Base-by-base conservation (phyloP, 1,140 invertebrate genomes). In the Dendrolimus kikuchii region DNA sequence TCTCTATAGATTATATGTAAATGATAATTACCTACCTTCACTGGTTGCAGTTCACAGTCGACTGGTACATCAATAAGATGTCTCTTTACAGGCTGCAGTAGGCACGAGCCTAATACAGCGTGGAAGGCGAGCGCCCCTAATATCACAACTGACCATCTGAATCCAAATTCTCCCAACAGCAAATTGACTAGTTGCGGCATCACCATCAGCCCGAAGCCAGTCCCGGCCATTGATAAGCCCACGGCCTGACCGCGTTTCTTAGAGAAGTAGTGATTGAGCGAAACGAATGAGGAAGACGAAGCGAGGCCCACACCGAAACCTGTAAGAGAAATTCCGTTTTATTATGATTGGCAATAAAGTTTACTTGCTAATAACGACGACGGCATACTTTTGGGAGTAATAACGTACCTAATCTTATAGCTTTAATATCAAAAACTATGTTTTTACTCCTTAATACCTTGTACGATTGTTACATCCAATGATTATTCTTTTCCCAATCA, bases 221-320 rank as follows among this genome's bases (percentile, higher is more conserved):
- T 93, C 0, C 93, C 93, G 5, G 92, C 93, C 89, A 94, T 91
- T 0, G 93, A 93, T 10, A 93, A 79, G 0, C 93, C 93, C 4
- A 94, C 92, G 0, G 93, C 93, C 75, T 93, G 93, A 5, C 93
- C 93, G 7, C 92, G 89, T 66, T 91, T 91, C 71, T 93, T 91
- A 23, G 90, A 86, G 61, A 95, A 95, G 68, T 92, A 94, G 63
- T 92, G 91, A 67, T 93, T 93, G 0, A 94, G 68, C 0, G 92
- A 92, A 8, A 94, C 92, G 66, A 94, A 93, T 0, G 92, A 90
- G 6, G 92, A 90, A 9, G 92, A 91, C 4, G 90, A 90, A 2
- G 92, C 91, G 6, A 94, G 81, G 9, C 93, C 93, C 43, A 92
- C 91, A 8, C 93, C 93, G 39, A 93, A 88, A 60, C 92, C 92